Evolutionary conservation across 2,888 invertebrate species (phyloP).

Genomic region (Volucella inflata): DNA sequence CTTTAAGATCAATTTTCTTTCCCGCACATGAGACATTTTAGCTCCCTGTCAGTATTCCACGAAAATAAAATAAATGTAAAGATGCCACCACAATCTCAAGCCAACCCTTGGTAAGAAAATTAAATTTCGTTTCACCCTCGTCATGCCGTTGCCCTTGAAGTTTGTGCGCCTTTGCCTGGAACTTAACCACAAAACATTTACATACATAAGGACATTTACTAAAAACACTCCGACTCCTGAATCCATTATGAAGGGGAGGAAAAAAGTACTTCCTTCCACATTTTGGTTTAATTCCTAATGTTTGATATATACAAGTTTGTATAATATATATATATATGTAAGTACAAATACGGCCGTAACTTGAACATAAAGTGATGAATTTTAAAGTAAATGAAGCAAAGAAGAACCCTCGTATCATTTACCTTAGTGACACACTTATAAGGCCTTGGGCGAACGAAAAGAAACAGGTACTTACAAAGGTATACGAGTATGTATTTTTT

Average conservation of each 20-base stretch:
- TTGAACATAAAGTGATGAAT: constrained; percentile 48
- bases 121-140: constrained; percentile 38
- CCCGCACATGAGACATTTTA: constrained; percentile 19
- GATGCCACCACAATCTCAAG: constrained; percentile 22
- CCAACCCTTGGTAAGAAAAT: constrained; percentile 45
- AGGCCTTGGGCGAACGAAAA: not conserved
- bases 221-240: not conserved
- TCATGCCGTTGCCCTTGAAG: not conserved
- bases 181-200: constrained; percentile 33
- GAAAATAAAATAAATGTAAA: not conserved
- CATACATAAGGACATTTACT: constrained; percentile 24
- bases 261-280: constrained; percentile 17
- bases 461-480: not conserved
- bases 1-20: constrained; percentile 30
- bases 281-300: constrained; percentile 54
- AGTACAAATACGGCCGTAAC: not conserved
- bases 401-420: constrained; percentile 26
- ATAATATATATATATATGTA: too few relatives aligned
- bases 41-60: constrained; percentile 1
- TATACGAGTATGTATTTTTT: not conserved
- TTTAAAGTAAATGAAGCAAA: constrained; percentile 51
- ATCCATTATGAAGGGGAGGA: not conserved
- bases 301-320: not conserved
- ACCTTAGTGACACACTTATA: constrained; percentile 11
- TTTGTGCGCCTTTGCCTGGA: constrained; percentile 15